These are phyloP conservation scores for Vanacampus margaritifer DNA, from an alignment of 2,113 vertebrate species.

Conservation along the genomic window DNA sequence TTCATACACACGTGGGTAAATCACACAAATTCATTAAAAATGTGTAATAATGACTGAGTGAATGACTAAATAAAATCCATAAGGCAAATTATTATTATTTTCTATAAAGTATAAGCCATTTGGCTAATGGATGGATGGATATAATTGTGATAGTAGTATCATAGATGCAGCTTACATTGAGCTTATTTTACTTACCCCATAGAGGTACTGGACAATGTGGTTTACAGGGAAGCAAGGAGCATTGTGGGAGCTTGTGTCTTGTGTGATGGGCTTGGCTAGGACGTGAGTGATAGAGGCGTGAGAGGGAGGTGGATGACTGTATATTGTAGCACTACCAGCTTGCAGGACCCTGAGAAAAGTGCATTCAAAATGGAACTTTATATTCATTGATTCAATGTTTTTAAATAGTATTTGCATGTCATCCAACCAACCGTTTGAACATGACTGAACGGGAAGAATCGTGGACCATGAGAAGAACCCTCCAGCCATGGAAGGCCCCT, in stretches of 20 bases:
- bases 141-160: too few species aligned
- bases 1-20: too few species aligned
- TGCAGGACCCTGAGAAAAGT: constrained; percentile 77
- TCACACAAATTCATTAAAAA: too few species aligned
- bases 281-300: constrained; percentile 79
- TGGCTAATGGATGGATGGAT: too few species aligned
- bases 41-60: too few species aligned
- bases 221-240: constrained; percentile 75
- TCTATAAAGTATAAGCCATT: too few species aligned
- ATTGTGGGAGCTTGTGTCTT: constrained; percentile 50
- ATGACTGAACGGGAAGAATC: constrained; percentile 69
- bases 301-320: constrained; percentile 55
- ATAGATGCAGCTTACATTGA: background rate
- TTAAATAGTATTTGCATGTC: background rate
- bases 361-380: background rate
- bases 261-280: constrained; percentile 65
- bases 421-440: constrained; percentile 78
- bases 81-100: too few species aligned
- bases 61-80: too few species aligned
- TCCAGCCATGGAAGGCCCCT: constrained; percentile 93
- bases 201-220: constrained; percentile 83
- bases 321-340: constrained; percentile 83
- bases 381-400: background rate
- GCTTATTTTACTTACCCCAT: constrained; percentile 77
- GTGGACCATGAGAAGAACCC: constrained; percentile 79